These are phyloP conservation scores for Myrmecophaga tridactyla DNA, from an alignment of 2,113 vertebrate genomes.

Conservation along the genomic window DNA sequence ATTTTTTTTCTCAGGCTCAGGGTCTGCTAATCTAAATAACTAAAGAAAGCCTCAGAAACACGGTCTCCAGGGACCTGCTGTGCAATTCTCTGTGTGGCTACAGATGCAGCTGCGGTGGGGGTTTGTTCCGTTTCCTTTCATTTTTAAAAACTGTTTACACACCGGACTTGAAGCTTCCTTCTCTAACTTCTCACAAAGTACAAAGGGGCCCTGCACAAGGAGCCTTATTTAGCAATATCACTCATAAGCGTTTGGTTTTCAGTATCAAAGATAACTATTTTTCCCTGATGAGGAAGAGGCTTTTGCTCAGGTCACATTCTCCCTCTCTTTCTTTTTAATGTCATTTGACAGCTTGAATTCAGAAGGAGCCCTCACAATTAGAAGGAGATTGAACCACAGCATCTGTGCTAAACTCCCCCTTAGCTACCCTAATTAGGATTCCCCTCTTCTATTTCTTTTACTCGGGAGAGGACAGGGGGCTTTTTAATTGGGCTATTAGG, in stretches of 20 bases:
- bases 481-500: constrained; percentile 71
- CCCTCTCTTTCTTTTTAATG: constrained; percentile 16
- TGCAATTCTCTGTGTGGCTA: neutral
- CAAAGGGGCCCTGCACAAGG: neutral
- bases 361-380: constrained; percentile 35
- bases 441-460: constrained; percentile 5
- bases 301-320: neutral
- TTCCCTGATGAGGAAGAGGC: neutral
- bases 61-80: neutral
- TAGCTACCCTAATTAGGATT: constrained; percentile 42
- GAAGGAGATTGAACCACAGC: neutral
- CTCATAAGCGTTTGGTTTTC: neutral
- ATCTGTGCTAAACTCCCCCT: constrained; percentile 42
- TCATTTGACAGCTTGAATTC: constrained; percentile 43
- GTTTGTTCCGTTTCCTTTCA: neutral
- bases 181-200: neutral
- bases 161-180: neutral
- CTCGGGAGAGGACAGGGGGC: constrained; percentile 55
- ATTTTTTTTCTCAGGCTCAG: neutral
- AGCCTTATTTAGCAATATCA: neutral
- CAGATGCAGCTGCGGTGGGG: neutral
- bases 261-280: neutral
- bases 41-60: neutral
- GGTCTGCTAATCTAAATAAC: neutral
- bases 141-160: neutral